Percentiles rank a stretch among this genome's conserved stretches.
Conservation (phyloP, 2,797 vertebrate genomes). For the Knipowitschia caucasica region DNA sequence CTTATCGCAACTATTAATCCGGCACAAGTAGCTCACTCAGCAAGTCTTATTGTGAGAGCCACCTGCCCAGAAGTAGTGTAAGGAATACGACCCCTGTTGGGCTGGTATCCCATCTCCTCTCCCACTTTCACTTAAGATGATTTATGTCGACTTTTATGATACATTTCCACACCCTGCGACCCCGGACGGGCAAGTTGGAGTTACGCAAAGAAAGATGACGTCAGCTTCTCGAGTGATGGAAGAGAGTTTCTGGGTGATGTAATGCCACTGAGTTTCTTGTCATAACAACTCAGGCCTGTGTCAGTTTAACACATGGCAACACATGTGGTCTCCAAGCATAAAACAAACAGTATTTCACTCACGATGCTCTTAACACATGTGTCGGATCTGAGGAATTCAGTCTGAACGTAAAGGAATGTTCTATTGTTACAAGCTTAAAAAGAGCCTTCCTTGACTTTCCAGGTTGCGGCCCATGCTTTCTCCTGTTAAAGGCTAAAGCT, state of each 20-base stretch:
- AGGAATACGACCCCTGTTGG: slow-evolving; percentile 24
- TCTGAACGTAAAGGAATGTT: no score
- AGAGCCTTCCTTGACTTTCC: no score
- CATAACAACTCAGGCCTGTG: slow-evolving; percentile 37
- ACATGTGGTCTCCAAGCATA: slow-evolving; percentile 19
- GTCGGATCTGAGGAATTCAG: not conserved
- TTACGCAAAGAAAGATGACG: not conserved
- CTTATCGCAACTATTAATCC: slow-evolving; percentile 75
- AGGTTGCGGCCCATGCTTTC: no score
- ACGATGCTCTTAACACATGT: no score
- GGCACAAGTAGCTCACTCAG: slow-evolving; percentile 73
- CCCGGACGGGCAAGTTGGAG: slow-evolving; percentile 3
- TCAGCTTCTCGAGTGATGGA: slow-evolving; percentile 17
- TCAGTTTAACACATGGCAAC: slow-evolving; percentile 17
- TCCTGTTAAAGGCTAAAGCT: no score
- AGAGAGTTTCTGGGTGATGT: slow-evolving; percentile 31
- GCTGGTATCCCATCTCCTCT: not conserved
- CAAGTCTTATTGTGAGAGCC: slow-evolving; percentile 71
- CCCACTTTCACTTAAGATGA: slow-evolving; percentile 10
- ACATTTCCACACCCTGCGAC: slow-evolving; percentile 12
- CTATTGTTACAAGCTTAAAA: no score
- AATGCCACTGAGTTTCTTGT: slow-evolving; percentile 34
- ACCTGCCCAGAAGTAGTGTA: slow-evolving; percentile 58
- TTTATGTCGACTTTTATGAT: slow-evolving; percentile 2
- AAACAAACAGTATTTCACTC: slow-evolving; percentile 15